phyloP scores from a whole-genome alignment of 1,140 invertebrate genomes.

The Brachionus manjavacas region DNA sequence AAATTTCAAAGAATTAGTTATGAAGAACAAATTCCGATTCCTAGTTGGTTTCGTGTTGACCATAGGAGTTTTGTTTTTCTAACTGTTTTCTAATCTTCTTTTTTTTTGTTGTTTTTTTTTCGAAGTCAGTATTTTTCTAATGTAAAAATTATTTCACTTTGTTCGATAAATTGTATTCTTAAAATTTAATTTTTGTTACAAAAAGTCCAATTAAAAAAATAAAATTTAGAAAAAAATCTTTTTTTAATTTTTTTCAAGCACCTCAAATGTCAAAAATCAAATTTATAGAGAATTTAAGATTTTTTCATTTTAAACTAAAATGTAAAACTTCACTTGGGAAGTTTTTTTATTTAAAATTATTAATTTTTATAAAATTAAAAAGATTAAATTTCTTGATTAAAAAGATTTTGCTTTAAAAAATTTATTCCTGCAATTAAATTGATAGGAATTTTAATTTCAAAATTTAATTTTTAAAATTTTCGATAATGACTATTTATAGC shows the following conservation, averaged over 20 bases:
- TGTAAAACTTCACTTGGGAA: too few relatives aligned
- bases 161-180: background rate
- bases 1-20: background rate
- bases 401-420: too few relatives aligned
- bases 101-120: background rate
- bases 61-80: background rate
- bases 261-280: too few relatives aligned
- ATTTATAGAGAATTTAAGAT: too few relatives aligned
- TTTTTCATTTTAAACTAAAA: too few relatives aligned
- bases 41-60: background rate
- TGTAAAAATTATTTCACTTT: background rate
- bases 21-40: background rate
- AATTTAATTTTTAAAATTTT: too few relatives aligned
- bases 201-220: constrained; percentile 33
- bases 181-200: constrained; percentile 6
- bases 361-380: too few relatives aligned
- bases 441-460: too few relatives aligned
- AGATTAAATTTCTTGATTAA: too few relatives aligned
- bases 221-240: background rate
- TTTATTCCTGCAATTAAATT: too few relatives aligned
- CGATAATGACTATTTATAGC: too few relatives aligned
- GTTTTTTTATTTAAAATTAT: too few relatives aligned
- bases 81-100: background rate
- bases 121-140: background rate
- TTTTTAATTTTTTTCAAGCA: background rate